Evolutionary conservation across 2,113 vertebrate genomes (phyloP).

Genomic region (Cyanoramphus novaezelandiae): DNA sequence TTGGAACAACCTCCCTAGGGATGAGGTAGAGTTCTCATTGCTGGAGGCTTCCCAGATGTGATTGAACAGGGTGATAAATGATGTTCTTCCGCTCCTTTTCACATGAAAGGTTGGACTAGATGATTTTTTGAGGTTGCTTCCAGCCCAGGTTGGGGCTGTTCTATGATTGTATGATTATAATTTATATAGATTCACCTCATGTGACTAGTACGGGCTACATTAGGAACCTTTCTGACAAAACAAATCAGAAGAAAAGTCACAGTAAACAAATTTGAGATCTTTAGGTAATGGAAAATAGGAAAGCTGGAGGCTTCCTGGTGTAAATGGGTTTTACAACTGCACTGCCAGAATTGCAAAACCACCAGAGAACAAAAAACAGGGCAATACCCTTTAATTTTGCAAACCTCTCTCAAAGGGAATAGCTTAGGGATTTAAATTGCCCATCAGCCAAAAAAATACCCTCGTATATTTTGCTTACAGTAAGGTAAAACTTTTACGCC

Average conservation of each 20-base stretch:
- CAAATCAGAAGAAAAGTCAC: neutral
- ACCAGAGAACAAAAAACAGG: neutral
- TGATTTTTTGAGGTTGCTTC: neutral
- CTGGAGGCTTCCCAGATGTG: neutral
- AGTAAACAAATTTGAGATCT: neutral
- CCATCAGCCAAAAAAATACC: neutral
- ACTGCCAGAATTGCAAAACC: neutral
- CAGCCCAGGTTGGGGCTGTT: neutral
- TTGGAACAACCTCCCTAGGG: neutral
- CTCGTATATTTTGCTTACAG: neutral
- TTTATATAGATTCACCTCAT: neutral
- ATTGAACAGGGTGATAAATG: neutral
- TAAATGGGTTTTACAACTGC: neutral
- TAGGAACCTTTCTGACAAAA: neutral
- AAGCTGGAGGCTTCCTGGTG: neutral
- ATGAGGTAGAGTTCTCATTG: neutral
- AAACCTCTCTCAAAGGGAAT: neutral
- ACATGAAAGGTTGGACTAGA: neutral
- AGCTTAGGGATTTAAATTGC: neutral
- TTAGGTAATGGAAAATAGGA: neutral
- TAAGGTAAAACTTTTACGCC: neutral
- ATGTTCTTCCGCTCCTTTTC: neutral
- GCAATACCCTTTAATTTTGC: neutral
- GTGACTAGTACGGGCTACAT: neutral
- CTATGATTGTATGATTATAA: neutral